These are phyloP conservation scores for Lepus oiostolus DNA, from an alignment of 2,797 vertebrate species.

Conservation along the genomic window DNA sequence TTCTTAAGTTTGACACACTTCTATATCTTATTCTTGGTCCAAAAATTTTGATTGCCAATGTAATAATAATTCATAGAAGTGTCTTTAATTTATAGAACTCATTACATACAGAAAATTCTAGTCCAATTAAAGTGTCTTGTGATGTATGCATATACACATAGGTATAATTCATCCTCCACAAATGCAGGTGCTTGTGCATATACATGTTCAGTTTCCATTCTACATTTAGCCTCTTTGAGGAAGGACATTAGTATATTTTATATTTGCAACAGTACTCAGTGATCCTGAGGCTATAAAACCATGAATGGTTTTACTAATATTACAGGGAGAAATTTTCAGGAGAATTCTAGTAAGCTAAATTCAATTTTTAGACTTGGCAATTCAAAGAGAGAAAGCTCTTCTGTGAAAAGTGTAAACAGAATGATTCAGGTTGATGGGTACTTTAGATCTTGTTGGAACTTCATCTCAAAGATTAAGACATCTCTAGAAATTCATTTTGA, in stretches of 20 bases:
- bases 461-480: slow-evolving; percentile 49
- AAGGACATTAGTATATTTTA: not conserved
- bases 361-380: slow-evolving; percentile 69
- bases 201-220: not conserved
- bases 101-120: slow-evolving; percentile 14
- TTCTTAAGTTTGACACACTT: not conserved
- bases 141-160: not conserved
- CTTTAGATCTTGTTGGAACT: slow-evolving; percentile 23
- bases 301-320: slow-evolving; percentile 68
- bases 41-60: not conserved
- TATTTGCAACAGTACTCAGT: slow-evolving; percentile 18
- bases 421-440: slow-evolving; percentile 43
- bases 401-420: slow-evolving; percentile 57
- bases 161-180: not conserved
- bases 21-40: slow-evolving; percentile 32
- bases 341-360: slow-evolving; percentile 62
- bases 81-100: slow-evolving; percentile 32
- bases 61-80: slow-evolving; percentile 50
- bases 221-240: not conserved
- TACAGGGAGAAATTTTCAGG: slow-evolving; percentile 17
- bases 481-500: not conserved
- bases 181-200: not conserved
- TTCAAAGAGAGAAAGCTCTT: slow-evolving; percentile 68
- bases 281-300: slow-evolving; percentile 25
- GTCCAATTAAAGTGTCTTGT: not conserved